Base-by-base conservation (phyloP, 1,140 invertebrate genomes). In the Camponotus pennsylvanicus region DNA sequence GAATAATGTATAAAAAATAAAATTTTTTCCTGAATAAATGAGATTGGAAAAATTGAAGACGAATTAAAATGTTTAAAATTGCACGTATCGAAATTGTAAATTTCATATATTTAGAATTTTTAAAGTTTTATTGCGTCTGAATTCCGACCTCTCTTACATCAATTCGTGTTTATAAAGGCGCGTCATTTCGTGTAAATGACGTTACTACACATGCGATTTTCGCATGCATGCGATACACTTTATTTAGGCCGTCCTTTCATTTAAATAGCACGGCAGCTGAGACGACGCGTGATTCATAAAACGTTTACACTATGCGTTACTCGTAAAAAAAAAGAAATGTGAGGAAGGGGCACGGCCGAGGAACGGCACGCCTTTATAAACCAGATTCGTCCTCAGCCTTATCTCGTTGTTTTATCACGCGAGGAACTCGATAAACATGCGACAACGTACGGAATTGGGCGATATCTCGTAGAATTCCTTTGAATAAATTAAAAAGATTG, bases 231-330 rank as follows among this genome's bases (percentile, higher is more conserved):
- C 57, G 45, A 45, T 85, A 67, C 63, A 66, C 40, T 78, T 78
- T 76, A 85, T 85, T 66, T 64, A 61, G 73, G 27, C 45, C 59
- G 61, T 85, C 49, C 45, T 78, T 78, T 78, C 82, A 57, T 85
- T 85, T 85, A 85, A 85, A 78, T 76, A 85, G 73, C 37, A 77
- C 34, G 71, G 9, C 42, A 34, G 37, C 45, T 63, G 70, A 52
- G 49, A 78, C 63, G 49, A 77, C 45, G 59, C 15, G 75, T 78
- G 73, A 85, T 85, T 85, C 82, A 85, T 84, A 64, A 85, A 63
- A 42, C 45, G 57, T 85, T 52, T 77, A 78, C 61, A 78, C 61
- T 27, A 42, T 21, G 63, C 69, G 37, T 21, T 32, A 85, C 45
- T 85, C 69, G 55, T 3, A 71, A 40, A 52, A 52, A 52, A 52